Conservation (phyloP, 2,797 vertebrate genomes). For the Pipistrellus kuhlii region DNA sequence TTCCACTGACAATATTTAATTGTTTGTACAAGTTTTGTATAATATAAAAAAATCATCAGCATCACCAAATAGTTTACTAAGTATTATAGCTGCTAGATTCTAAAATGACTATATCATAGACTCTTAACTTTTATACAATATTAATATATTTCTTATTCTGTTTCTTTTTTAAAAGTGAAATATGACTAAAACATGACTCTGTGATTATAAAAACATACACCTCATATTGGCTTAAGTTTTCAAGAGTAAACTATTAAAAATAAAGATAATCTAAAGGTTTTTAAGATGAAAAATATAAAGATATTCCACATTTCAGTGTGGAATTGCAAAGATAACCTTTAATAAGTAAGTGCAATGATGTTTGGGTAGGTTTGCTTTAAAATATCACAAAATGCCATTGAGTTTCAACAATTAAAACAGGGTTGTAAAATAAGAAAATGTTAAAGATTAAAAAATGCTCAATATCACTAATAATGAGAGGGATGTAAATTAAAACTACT, state of each 20-base stretch:
- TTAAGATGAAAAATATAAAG: not conserved
- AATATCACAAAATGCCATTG: not conserved
- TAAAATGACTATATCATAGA: not conserved
- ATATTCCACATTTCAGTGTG: not conserved
- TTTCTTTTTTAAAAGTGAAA: not conserved
- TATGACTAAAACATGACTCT: not conserved
- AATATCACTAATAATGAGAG: not conserved
- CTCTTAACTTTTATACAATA: not conserved
- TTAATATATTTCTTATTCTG: not conserved
- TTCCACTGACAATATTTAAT: not conserved
- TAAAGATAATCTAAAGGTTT: not conserved
- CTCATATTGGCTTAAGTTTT: not conserved
- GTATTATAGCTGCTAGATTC: not conserved
- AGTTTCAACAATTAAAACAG: not conserved
- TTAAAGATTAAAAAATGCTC: not conserved
- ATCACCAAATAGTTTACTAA: not conserved
- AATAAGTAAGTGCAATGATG: not conserved
- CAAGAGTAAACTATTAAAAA: not conserved
- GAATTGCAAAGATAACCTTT: slow-evolving; percentile 17
- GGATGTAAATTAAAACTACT: not conserved
- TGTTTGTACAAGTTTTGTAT: not conserved
- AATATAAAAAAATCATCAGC: not conserved
- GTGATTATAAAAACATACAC: not conserved
- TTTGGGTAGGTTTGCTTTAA: not conserved
- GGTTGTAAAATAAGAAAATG: not conserved